Evolutionary conservation across 23 tunicate species (phyloP).

Genomic region (Ciona savignyi): DNA sequence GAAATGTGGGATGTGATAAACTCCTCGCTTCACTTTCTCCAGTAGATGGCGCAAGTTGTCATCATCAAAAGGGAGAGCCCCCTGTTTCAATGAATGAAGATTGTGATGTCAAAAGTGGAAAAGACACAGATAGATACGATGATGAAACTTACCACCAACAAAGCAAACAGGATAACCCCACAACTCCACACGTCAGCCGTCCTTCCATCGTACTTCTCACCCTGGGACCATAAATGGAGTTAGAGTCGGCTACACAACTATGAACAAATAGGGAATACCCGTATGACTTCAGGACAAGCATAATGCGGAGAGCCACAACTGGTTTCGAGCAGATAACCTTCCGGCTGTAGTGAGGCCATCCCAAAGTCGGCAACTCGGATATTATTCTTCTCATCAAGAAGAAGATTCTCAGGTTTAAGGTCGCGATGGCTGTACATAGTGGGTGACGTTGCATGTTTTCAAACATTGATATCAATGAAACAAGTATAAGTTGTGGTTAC

Average conservation of each 20-base stretch:
- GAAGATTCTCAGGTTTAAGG: constrained; percentile 95
- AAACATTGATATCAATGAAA: not conserved
- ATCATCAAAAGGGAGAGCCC: constrained; percentile 97
- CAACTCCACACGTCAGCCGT: constrained; percentile 99
- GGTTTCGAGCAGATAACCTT: constrained; percentile 90
- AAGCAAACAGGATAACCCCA: constrained; percentile 95
- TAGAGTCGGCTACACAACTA: not conserved
- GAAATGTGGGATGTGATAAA: constrained; percentile 85
- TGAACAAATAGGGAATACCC: constrained; percentile 20
- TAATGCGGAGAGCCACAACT: constrained; percentile 99
- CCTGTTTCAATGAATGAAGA: constrained; percentile 35
- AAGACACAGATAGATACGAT: too few species aligned
- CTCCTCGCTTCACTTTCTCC: constrained; percentile 98
- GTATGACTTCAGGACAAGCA: constrained; percentile 99
- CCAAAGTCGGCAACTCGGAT: constrained; percentile 99
- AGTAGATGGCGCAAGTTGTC: constrained; percentile 87
- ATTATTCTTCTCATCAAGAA: constrained; percentile 91
- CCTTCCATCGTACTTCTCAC: constrained; percentile 96
- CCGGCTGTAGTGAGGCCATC: constrained; percentile 98
- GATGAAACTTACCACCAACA: constrained; percentile 68
- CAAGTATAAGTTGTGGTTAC: constrained; percentile 28
- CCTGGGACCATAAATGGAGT: constrained; percentile 33
- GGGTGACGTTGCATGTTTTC: not conserved
- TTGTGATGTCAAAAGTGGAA: not conserved
- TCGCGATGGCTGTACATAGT: constrained; percentile 73